Evolutionary conservation across 2,888 invertebrate species (phyloP), one percentile per base, ranked within the genome.

Genomic region (Ichneumon xanthorius): DNA sequence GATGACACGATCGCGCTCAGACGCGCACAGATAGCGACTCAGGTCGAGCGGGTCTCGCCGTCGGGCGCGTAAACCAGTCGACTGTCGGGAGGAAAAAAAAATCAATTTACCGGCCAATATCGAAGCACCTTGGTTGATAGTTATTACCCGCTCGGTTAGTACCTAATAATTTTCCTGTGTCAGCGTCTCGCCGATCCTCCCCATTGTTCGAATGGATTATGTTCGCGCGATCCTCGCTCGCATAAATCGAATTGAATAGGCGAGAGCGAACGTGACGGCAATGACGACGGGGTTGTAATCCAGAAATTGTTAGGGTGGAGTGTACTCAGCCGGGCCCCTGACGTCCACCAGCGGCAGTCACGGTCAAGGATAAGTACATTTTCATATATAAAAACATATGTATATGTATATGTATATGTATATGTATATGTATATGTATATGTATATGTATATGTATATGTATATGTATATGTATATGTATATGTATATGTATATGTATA

Each of bases 241-340:
- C 37, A 53, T 78, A 78, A 68, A 67, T 78, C 77, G 68, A 78
- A 78, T 78, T 58, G 30, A 78, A 78, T 58, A 78, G 76, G 37
- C 48, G 70, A 9, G 50, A 30, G 53, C 50, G 70, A 53, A 63
- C 63, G 63, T 63, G 63, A 63, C 63, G 50, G 33, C 33, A 53
- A 37, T 53, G 50, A 65, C n/a, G 50, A 4, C 3, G 37, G 16
- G 50, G 19, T 45, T 58, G 53, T 78, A 78, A 78, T 78, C 77
- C 77, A 68, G 58, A 78, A 78, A 78, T 78, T 68, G 53, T 78
- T 78, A 68, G 68, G 77, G 68, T 78, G 77, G 55, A 65, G 55
- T 58, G 40, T 68, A 37, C 40, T 65, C 53, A 53, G 33, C 67
- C 76, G 37, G 16, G n/a, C 26, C 45, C 40, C 58, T 26, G 14